phyloP scores from a whole-genome alignment of 2,113 vertebrate species.

The Cephalophus harveyi region DNA sequence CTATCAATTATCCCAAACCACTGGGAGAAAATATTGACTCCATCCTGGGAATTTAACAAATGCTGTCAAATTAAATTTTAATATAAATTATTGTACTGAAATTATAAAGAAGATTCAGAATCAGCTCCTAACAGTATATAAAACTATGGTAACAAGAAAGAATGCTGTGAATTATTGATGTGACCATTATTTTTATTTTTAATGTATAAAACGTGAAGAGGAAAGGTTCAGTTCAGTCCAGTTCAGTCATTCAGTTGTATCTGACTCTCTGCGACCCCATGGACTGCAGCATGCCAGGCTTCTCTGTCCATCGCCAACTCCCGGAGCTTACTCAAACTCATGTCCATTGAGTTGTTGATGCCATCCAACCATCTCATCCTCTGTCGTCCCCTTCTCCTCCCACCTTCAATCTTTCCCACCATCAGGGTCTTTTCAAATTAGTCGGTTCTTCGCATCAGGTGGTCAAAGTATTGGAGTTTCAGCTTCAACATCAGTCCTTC shows the following conservation, averaged over 20 bases:
- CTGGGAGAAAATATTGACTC: neutral
- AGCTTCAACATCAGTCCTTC: neutral
- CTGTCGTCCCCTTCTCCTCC: neutral
- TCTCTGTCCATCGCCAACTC: neutral
- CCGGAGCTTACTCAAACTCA: neutral
- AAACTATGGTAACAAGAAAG: neutral
- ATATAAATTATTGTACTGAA: neutral
- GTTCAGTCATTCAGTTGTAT: neutral
- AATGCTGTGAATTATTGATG: neutral
- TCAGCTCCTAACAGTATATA: neutral
- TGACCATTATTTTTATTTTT: neutral
- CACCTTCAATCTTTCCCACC: neutral
- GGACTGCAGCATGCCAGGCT: neutral
- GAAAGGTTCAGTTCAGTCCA: neutral
- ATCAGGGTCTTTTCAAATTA: neutral
- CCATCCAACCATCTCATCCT: neutral
- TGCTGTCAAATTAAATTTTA: neutral
- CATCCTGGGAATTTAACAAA: neutral
- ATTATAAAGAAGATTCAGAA: neutral
- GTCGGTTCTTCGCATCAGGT: rapidly evolving
- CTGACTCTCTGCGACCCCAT: neutral
- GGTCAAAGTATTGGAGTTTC: neutral
- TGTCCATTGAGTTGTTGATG: neutral
- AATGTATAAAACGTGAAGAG: neutral
- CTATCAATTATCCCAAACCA: neutral